These are phyloP conservation scores for Nothobranchius kuhntae DNA, from an alignment of 2,113 vertebrate genomes.

Conservation along the genomic window DNA sequence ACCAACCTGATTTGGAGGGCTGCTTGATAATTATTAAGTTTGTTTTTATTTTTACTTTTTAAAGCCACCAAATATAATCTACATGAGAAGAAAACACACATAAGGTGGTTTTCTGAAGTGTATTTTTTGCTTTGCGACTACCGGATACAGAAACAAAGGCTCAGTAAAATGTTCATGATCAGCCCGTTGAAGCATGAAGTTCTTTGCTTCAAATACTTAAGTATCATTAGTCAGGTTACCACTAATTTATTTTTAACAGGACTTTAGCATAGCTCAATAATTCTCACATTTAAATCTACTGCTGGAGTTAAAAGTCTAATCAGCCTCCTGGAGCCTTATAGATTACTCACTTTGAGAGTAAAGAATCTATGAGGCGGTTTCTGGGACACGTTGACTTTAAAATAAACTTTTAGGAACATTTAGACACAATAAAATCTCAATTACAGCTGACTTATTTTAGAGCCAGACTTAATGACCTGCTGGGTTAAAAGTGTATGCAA, in stretches of 20 bases:
- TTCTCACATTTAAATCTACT: too few relatives aligned
- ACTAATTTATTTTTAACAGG: slow-evolving; percentile 48
- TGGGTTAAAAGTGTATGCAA: too few relatives aligned
- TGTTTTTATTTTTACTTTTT: too few relatives aligned
- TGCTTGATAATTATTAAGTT: background rate
- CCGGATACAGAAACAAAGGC: slow-evolving; percentile 16
- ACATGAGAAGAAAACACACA: slow-evolving; percentile 4
- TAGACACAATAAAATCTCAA: slow-evolving; percentile 40
- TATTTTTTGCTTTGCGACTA: slow-evolving; percentile 14
- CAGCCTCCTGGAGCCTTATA: background rate
- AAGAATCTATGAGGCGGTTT: slow-evolving; percentile 24
- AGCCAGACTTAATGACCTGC: too few relatives aligned
- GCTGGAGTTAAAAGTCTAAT: slow-evolving; percentile 16
- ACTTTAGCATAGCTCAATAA: slow-evolving; percentile 20
- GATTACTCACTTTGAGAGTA: slow-evolving; percentile 19
- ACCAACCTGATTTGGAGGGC: background rate
- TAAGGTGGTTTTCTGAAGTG: slow-evolving; percentile 1
- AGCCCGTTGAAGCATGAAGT: slow-evolving; percentile 39
- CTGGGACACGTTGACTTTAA: slow-evolving; percentile 23
- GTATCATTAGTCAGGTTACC: slow-evolving; percentile 52
- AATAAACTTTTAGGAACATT: slow-evolving; percentile 10
- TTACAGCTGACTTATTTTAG: too few relatives aligned
- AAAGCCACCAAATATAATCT: slow-evolving; percentile 2
- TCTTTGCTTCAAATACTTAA: slow-evolving; percentile 40
- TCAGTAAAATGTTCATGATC: slow-evolving; percentile 50